Conservation (phyloP, 2,797 vertebrate genomes). For the Halcyon leucocephala region DNA sequence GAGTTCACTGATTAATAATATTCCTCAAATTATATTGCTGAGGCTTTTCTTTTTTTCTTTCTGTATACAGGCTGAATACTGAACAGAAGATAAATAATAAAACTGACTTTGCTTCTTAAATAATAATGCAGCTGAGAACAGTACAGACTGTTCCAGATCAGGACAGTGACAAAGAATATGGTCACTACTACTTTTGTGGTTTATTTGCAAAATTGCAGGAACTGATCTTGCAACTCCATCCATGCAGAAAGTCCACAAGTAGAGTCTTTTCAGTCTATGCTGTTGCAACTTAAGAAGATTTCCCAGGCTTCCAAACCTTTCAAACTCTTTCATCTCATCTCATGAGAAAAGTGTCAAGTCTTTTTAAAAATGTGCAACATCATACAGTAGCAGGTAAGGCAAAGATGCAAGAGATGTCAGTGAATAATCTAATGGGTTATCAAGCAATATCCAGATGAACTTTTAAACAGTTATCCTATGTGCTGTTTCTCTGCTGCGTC, state of each 20-base stretch:
- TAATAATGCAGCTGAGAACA: conserved; percentile 10
- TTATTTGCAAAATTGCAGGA: not conserved
- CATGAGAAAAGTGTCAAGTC: not conserved
- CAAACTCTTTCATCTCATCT: not conserved
- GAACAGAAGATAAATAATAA: conserved; percentile 33
- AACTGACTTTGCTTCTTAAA: conserved; percentile 26
- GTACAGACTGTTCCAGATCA: not conserved
- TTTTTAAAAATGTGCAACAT: not conserved
- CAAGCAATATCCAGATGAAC: not conserved
- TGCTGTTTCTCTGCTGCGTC: not conserved
- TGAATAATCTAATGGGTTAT: not conserved
- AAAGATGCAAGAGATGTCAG: not conserved
- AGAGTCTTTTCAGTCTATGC: not conserved
- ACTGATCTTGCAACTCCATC: not conserved
- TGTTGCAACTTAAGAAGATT: not conserved
- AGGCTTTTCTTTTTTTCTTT: not conserved
- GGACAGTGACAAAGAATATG: not conserved
- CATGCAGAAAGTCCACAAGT: not conserved
- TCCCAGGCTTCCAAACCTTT: not conserved
- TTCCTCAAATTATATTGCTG: conserved; percentile 3
- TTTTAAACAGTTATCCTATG: not conserved
- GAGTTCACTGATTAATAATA: conserved; percentile 4
- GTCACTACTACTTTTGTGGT: not conserved
- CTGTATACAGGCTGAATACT: not conserved
- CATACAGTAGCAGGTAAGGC: not conserved